phyloP scores from a whole-genome alignment of 35 echinoderm and acorn worm genomes.

The Apostichopus parvimensis region DNA sequence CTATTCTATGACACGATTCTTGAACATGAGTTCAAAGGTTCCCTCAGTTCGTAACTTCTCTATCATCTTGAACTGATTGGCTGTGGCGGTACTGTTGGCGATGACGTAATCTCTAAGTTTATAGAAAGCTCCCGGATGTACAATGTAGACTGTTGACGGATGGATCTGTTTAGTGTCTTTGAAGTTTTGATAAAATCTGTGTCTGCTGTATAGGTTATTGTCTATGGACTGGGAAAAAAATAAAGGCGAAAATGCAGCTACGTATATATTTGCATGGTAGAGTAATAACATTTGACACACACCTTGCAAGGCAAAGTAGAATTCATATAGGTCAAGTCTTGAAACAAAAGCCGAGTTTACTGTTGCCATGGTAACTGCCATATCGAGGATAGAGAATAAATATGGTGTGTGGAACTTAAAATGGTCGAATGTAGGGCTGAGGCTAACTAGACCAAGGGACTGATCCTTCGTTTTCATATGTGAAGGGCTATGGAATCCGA shows the following conservation, averaged over 20 bases:
- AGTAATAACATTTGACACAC: too few relatives aligned
- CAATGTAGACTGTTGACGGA: background rate
- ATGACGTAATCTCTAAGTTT: conserved; percentile 43
- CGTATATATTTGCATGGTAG: too few relatives aligned
- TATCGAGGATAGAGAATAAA: too few relatives aligned
- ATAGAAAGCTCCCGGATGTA: conserved; percentile 32
- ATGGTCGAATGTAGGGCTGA: too few relatives aligned
- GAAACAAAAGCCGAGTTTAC: too few relatives aligned
- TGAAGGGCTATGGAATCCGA: too few relatives aligned
- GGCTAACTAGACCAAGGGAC: too few relatives aligned
- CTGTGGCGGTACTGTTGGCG: conserved; percentile 43
- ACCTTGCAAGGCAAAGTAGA: too few relatives aligned
- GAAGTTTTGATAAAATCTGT: conserved; percentile 12
- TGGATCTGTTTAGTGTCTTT: conserved; percentile 13
- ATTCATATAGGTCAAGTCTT: too few relatives aligned
- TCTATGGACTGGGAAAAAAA: conserved; percentile 9
- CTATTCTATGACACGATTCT: background rate
- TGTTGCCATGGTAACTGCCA: too few relatives aligned
- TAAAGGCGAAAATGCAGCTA: background rate
- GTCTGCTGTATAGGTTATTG: conserved; percentile 8
- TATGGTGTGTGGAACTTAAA: too few relatives aligned
- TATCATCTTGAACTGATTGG: conserved; percentile 55
- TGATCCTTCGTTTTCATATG: too few relatives aligned
- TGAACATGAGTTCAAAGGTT: conserved; percentile 47
- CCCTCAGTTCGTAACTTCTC: conserved; percentile 32